Evolutionary conservation across 2,888 invertebrate genomes (phyloP), one percentile per base, ranked within the genome.

Genomic region (Dendrolimus houi): DNA sequence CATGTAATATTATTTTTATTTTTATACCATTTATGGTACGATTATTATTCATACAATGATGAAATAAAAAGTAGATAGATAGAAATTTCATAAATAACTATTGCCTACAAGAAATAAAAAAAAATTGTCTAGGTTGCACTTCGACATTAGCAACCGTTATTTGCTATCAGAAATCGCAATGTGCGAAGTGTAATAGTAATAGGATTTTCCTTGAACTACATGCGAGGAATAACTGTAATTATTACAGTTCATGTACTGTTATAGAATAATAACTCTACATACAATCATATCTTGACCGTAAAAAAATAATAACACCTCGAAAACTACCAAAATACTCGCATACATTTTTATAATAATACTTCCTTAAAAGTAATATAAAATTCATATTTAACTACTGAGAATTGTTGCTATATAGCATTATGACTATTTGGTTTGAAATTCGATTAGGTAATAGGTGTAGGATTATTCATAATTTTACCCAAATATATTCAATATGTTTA

Each of bases 11-110:
- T 83, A 82, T 70, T 80, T 81, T 76, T 76, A 81, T 85, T 88
- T 85, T 87, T 81, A 86, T 87, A 87, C 85, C 87, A 71, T 70
- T 74, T 79, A 80, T 78, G 83, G 87, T 87, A 87, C 79, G 81
- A 83, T 85, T 81, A 81, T 77, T 77, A 64, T 76, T 75, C 72
- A 72, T 73, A 74, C 73, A 75, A 72, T 76, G 72, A 77, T 77
- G 75, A 81, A 79, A 75, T 79, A 78, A 81, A 29, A 78, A 67
- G 71, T 66, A 66, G 53, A 62, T 63, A 60, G 63, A 63, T 57
- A 60, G 60, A 67, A 72, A 70, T 74, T 71, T 65, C 69, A 71
- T 74, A 74, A 72, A 73, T 74, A 76, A 77, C 68, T 79, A 81
- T 80, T 80, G 67, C 71, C 80, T 79, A 81, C 59, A 69, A 79